A percentile compares a stretch with the other conserved stretches of the same genome.
Conservation (phyloP, 1,140 invertebrate species). For the Trichonephila clavipes region DNA sequence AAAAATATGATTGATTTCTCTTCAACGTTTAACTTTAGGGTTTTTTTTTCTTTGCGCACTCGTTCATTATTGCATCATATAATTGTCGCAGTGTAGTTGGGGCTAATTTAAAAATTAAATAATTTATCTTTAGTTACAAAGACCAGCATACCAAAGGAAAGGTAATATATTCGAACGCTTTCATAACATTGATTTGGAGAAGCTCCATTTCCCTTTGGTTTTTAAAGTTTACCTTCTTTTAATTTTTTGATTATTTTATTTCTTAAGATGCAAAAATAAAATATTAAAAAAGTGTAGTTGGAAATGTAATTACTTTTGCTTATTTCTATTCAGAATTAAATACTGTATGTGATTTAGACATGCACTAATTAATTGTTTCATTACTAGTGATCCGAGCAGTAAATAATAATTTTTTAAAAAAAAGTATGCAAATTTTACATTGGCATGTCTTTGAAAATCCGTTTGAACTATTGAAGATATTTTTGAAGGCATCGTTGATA, state of each 20-base stretch:
- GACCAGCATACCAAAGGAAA: not conserved
- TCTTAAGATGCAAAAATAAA: not conserved
- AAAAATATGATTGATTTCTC: slow-evolving; percentile 46
- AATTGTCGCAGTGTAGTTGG: slow-evolving; percentile 37
- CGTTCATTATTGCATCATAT: slow-evolving; percentile 40
- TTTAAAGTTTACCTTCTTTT: not conserved
- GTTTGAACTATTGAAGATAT: no score
- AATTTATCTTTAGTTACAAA: not conserved
- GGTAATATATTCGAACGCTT: not conserved
- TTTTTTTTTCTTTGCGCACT: slow-evolving; percentile 21
- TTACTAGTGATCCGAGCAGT: not conserved
- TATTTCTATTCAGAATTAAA: not conserved
- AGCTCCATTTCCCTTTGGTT: not conserved
- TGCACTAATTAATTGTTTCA: not conserved
- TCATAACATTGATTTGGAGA: not conserved
- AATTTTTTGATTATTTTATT: not conserved
- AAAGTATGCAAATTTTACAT: no score
- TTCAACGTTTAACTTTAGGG: slow-evolving; percentile 40
- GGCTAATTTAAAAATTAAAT: slow-evolving; percentile 50
- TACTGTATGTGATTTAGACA: not conserved
- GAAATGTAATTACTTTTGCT: not conserved
- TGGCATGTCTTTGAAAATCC: no score
- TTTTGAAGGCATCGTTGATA: no score
- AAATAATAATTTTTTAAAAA: not conserved
- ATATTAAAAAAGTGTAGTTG: not conserved